Base-by-base conservation (phyloP, 2,797 vertebrate genomes). In the Spinus olivaceus region DNA sequence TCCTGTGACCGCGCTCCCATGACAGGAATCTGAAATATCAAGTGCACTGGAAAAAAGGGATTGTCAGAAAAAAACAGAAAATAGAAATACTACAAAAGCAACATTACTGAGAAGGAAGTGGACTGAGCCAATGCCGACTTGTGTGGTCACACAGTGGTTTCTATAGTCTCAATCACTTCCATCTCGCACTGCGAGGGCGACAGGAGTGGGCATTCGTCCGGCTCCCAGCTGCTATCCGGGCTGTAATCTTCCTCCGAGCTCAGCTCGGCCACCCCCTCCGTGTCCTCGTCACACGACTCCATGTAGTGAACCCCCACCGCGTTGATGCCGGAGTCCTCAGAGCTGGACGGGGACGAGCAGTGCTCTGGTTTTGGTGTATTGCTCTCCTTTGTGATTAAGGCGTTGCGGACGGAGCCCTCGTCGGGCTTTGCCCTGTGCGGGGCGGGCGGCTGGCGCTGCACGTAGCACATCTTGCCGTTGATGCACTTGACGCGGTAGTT, bases 401-500 rank as follows among this genome's bases (percentile, higher is more conserved):
- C 97, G 41, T 97, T 95, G 37, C 97, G 96, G 41, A 94, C 97
- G 42, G 97, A 96, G 96, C 59, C 95, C 33, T 97, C 97, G 88
- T 97, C 97, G 3, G 97, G 96, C 95, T 91, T 95, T 23, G 84
- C 39, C 81, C 92, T 90, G 85, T 81, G 98, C 78, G 82, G 97
- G 50, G 18, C 77, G 0, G 98, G 96, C 17, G 96, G 98, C 66
- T 99, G 99, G 66, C 98, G 98, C 98, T 99, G 99, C 82, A 99
- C 99, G 1, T 99, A 99, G 96, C 99, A 99, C 99, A 99, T 99
- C 98, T 99, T 99, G 50, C 99, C 99, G 0, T 99, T 99, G 95
- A 99, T 99, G 96, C 99, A 99, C 81, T 99, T 99, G 60, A 99
- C 99, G 3, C 99, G 98, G 96, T 99, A 99, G 98, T 99, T 99